A percentile compares a stretch with the other conserved stretches of the same genome.
Evolutionary conservation across 2,797 vertebrate genomes (phyloP).

Genomic region (Toxotes lorentzi): DNA sequence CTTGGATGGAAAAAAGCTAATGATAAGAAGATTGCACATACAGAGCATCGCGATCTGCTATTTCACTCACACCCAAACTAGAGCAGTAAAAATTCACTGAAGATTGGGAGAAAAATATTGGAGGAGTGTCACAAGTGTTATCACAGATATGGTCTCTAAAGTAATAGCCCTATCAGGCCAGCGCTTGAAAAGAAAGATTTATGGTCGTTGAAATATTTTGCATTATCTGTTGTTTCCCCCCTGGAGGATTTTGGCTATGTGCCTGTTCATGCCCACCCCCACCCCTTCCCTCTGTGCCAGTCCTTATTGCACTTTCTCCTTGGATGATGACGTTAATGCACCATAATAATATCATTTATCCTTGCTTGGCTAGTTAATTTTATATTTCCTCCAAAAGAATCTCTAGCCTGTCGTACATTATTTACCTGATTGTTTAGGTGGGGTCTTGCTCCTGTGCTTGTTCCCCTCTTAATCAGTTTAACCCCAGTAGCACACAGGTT

Average conservation of each 20-base stretch:
- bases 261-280: slow-evolving; percentile 38
- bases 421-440: slow-evolving; percentile 52
- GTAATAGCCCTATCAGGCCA: slow-evolving; percentile 72
- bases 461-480: slow-evolving; percentile 48
- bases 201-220: slow-evolving; percentile 77
- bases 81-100: slow-evolving; percentile 51
- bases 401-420: slow-evolving; percentile 39
- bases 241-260: slow-evolving; percentile 66
- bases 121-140: slow-evolving; percentile 64
- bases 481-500: slow-evolving; percentile 33
- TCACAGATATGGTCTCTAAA: slow-evolving; percentile 70
- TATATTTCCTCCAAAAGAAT: slow-evolving; percentile 43
- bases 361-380: slow-evolving; percentile 63
- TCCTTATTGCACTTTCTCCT: slow-evolving; percentile 73
- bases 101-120: slow-evolving; percentile 48
- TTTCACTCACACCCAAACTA: slow-evolving; percentile 40
- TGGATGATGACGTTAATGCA: slow-evolving; percentile 72
- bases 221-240: slow-evolving; percentile 80
- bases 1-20: slow-evolving; percentile 19
- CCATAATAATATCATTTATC: slow-evolving; percentile 70
- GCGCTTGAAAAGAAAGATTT: slow-evolving; percentile 73
- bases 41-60: slow-evolving; percentile 16
- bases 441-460: slow-evolving; percentile 11
- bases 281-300: slow-evolving; percentile 37
- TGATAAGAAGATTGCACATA: slow-evolving; percentile 40